Conservation (phyloP, 2,113 vertebrate genomes). For the Promerops cafer region DNA sequence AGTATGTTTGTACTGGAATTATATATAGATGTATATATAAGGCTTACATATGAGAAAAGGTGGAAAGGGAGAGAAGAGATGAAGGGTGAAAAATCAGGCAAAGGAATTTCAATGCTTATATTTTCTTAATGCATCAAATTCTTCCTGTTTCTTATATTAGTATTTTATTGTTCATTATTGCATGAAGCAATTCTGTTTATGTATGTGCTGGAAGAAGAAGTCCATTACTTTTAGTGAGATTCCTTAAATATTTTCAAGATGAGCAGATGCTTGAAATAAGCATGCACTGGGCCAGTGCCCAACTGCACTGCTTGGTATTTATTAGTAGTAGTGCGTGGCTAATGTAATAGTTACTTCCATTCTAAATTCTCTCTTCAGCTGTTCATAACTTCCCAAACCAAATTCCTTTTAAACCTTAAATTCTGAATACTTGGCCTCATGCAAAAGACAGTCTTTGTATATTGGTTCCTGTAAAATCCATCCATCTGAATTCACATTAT, state of each 20-base stretch:
- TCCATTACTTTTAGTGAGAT: not conserved
- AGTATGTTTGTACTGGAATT: conserved; percentile 69
- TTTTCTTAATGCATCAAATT: not conserved
- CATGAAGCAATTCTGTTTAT: not conserved
- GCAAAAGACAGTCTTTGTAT: not conserved
- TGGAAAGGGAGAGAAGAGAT: not conserved
- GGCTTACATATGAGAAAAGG: not conserved
- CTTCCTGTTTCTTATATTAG: not conserved
- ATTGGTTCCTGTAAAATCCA: not conserved
- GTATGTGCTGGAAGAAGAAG: not conserved
- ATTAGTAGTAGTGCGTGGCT: not conserved
- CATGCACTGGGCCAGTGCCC: not conserved
- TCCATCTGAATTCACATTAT: not conserved
- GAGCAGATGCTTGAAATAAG: not conserved
- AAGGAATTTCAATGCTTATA: not conserved
- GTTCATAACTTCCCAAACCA: not conserved
- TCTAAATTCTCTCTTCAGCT: not conserved
- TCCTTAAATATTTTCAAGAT: not conserved
- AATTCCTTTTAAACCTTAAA: not conserved
- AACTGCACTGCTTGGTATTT: not conserved
- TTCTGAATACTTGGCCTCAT: not conserved
- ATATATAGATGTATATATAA: not conserved
- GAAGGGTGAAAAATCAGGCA: not conserved
- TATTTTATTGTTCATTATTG: not conserved
- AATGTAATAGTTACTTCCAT: not conserved